Evolutionary conservation across 2,797 vertebrate genomes (phyloP).

Genomic region (Cyclura pinguis): DNA sequence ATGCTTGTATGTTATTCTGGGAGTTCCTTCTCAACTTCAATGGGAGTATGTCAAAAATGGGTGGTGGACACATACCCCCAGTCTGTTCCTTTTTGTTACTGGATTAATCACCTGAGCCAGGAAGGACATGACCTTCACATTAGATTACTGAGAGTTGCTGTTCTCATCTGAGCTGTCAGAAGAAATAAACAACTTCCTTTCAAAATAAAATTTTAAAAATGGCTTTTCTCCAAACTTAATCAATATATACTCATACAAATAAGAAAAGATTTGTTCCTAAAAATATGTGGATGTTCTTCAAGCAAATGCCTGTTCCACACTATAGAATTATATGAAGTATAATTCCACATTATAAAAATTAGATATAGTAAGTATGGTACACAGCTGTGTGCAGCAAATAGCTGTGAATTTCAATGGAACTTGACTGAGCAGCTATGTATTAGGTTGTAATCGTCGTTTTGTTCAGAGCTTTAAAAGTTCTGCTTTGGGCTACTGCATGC

Average conservation of each 20-base stretch:
- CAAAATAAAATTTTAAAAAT: slow-evolving; percentile 73
- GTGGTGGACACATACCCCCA: slow-evolving; percentile 56
- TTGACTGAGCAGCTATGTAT: not conserved
- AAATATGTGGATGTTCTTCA: not conserved
- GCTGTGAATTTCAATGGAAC: not conserved
- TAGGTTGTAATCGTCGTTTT: not conserved
- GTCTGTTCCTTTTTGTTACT: slow-evolving; percentile 50
- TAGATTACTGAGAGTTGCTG: slow-evolving; percentile 61
- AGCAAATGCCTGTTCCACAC: not conserved
- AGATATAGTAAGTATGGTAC: not conserved
- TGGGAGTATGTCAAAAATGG: slow-evolving; percentile 43
- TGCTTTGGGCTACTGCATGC: not conserved
- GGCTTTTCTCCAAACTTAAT: slow-evolving; percentile 68
- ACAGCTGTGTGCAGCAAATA: not conserved
- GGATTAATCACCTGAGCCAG: slow-evolving; percentile 52
- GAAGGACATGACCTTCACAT: slow-evolving; percentile 73
- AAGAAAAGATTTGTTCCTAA: slow-evolving; percentile 48
- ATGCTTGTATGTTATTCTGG: slow-evolving; percentile 32
- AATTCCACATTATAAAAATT: not conserved
- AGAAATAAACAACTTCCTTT: slow-evolving; percentile 78
- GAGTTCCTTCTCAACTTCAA: slow-evolving; percentile 47
- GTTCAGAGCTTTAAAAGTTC: not conserved
- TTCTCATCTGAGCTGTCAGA: slow-evolving; percentile 77
- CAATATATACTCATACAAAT: slow-evolving; percentile 41
- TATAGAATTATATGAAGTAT: not conserved